Conservation (phyloP, 2,888 invertebrate genomes). For the Teleiodes luculella region DNA sequence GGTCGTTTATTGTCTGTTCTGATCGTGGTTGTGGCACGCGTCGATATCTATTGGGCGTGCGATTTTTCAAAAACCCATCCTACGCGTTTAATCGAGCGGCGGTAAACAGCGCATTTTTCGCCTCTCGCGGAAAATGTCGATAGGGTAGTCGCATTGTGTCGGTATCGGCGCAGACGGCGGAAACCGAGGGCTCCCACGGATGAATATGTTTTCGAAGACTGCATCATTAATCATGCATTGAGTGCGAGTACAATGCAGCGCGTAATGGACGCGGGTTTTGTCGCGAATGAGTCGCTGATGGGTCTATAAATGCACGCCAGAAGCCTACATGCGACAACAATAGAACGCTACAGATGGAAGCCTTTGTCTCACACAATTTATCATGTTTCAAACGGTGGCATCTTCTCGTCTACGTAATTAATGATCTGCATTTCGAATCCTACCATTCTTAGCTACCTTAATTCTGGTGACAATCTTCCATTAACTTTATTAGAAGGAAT, state of each 20-base stretch:
- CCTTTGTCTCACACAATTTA: conserved; percentile 56
- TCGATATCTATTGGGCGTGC: conserved; percentile 46
- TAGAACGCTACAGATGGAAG: conserved; percentile 23
- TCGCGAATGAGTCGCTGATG: conserved; percentile 48
- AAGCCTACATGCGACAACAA: conserved; percentile 5
- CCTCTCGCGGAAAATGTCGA: conserved; percentile 63
- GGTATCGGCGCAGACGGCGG: conserved; percentile 33
- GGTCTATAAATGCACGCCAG: conserved; percentile 39
- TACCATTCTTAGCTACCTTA: conserved; percentile 19
- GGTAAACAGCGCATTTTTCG: conserved; percentile 74
- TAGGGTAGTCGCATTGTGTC: conserved; percentile 53
- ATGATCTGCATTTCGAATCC: conserved; percentile 27
- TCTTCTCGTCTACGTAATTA: conserved; percentile 23
- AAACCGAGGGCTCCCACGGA: conserved; percentile 56
- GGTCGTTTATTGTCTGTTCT: conserved; percentile 30
- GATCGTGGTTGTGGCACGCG: conserved; percentile 44
- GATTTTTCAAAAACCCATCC: conserved; percentile 67
- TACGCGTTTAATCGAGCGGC: conserved; percentile 70
- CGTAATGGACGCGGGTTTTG: conserved; percentile 63
- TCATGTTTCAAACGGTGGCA: conserved; percentile 37
- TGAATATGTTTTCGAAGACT: conserved; percentile 64
- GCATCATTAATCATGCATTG: conserved; percentile 73
- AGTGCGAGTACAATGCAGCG: conserved; percentile 55
- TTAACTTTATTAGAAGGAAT: conserved; percentile 24
- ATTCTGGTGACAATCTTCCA: conserved; percentile 21